Evolutionary conservation across 2,797 vertebrate genomes (phyloP), one percentile per base, ranked within the genome.

Genomic region (Enteromius mattozi): DNA sequence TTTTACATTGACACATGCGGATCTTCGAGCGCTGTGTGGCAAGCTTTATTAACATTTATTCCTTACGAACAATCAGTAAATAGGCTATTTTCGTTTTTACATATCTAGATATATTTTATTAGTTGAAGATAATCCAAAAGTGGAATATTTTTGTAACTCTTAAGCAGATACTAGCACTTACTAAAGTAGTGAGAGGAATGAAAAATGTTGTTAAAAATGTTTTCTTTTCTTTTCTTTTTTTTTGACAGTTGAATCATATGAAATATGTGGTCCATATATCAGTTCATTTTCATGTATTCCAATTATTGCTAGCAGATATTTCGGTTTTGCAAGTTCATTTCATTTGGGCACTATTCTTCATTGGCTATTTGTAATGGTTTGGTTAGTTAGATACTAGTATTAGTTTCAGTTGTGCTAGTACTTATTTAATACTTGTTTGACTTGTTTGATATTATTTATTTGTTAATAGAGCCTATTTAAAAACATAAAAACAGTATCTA

Each of bases 1-100:
- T 80, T 69, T 40, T 47, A 56, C 47, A 63, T 51, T 1, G 65
- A 42, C 27, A 63, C 27, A 33, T 74, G 19, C 27, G 54, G 37
- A 70, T 61, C 51, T 61, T 17, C 70, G 42, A 82, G 68, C 27
- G 70, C 54, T 17, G 12, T 82, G 13, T 78, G 75, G 75, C 69
- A 81, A 45, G 24, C 69, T 14, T 17, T 2, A 0, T 54, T 24
- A 49, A 61, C 54, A 27, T 61, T 0, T 27, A 40, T 27, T 77
- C 0, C 3, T 12, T 17, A 6, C 54, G 42, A 42, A 14, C n/a
- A 40, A 37, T 10, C 10, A 21, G 13, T 6, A 21, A 3, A 19
- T 51, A 47, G 13, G 3, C 13, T 47, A 3, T 21, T 71, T 47
- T 30, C 17, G 3, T 9, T 47, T 27, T 47, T 33, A 65, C 2